Base-by-base conservation (phyloP, 1,140 invertebrate species). In the Anthonomus grandis region DNA sequence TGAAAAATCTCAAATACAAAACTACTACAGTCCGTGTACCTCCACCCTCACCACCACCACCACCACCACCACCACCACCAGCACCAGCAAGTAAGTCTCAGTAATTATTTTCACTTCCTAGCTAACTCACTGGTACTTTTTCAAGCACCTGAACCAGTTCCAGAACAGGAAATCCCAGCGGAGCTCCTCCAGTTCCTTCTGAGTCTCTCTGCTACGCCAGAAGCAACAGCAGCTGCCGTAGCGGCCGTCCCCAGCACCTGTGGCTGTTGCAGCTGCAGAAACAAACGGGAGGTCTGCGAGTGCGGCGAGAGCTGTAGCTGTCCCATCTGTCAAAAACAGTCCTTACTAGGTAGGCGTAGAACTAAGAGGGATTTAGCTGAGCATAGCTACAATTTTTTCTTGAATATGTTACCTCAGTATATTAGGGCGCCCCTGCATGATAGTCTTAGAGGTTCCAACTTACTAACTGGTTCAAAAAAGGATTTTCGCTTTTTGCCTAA, bases 321-420 rank as follows among this genome's bases (percentile, higher is more conserved):
- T 41, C n/a, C n/a, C n/a, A n/a, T 10, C 9, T 10, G 38, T 19
- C n/a, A 46, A 1, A 24, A 12, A 12, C 18, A 49, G 36, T 10
- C 13, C 13, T 10, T 18, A 34, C 9, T 15, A n/a, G 4, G 9
- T n/a, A n/a, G n/a, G n/a, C n/a, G 24, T 2, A 54, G 51, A 54
- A n/a, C 6, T 6, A 48, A 57, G 27, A 17, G 54, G 15, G 45
- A 49, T 17, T 13, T 57, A 23, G 36, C 54, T n/a, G 27, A 54
- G 42, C 37, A 58, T 47, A 47, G 60, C 3, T 58, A 58, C 37
- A 62, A 62, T 45, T 62, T 58, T 34, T 41, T 62, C 12, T 31
- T 62, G 46, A 55, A 58, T 17, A 58, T 62, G 55, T 13, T 62
- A 8, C 60, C 60, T 17, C 34, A 51, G n/a, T 58, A 36, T 25